phyloP scores from a whole-genome alignment of 1,140 invertebrate species.

The Microplitis mediator region DNA sequence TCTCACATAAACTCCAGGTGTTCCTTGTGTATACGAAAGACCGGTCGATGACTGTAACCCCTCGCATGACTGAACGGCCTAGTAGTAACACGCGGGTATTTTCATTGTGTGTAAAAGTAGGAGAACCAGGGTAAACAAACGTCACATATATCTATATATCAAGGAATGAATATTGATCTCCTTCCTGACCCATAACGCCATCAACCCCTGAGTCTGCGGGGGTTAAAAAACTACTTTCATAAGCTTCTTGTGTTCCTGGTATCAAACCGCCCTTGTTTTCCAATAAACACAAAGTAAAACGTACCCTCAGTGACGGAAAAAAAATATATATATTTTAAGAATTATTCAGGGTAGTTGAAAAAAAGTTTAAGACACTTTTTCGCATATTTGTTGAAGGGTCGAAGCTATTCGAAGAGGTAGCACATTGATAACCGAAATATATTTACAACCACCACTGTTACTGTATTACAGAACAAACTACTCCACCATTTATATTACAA shows the following conservation, averaged over 20 bases:
- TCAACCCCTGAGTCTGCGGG: slow-evolving; percentile 39
- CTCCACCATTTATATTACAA: slow-evolving; percentile 24
- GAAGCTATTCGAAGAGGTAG: background rate
- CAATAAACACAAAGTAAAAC: slow-evolving; percentile 57
- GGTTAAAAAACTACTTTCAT: slow-evolving; percentile 46
- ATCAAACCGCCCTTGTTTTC: slow-evolving; percentile 61
- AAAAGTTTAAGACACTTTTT: background rate
- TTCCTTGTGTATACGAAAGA: background rate
- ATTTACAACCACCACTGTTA: background rate
- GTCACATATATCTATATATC: slow-evolving; percentile 24
- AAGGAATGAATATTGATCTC: background rate
- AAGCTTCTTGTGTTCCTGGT: slow-evolving; percentile 51
- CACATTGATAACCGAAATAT: background rate
- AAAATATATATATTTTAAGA: background rate
- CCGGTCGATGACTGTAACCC: slow-evolving; percentile 37
- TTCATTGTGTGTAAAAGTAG: slow-evolving; percentile 35
- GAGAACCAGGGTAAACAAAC: slow-evolving; percentile 21
- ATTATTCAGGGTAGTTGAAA: background rate
- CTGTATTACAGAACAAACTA: background rate
- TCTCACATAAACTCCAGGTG: background rate
- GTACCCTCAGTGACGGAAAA: background rate
- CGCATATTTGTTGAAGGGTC: background rate
- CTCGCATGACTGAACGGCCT: background rate
- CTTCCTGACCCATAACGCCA: slow-evolving; percentile 12
- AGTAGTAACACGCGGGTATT: background rate